phyloP scores from a whole-genome alignment of 2,797 vertebrate species.

The Coreius guichenoti region DNA sequence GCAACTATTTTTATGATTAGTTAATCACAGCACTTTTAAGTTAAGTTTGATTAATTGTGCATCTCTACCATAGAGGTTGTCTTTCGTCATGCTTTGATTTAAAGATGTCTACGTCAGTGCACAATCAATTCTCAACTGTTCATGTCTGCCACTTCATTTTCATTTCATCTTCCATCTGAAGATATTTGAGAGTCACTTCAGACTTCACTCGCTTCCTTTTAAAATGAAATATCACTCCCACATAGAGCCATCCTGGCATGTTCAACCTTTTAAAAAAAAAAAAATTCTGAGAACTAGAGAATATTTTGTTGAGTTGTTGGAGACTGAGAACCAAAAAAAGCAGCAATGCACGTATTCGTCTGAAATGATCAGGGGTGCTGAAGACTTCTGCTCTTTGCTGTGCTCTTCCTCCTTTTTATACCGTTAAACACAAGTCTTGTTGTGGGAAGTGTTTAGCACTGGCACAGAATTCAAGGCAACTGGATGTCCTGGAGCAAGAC shows the following conservation, averaged over 20 bases:
- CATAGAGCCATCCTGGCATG: conserved; percentile 8
- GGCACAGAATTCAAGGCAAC: conserved; percentile 40
- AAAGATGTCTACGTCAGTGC: neutral
- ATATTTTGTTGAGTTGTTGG: conserved; percentile 37
- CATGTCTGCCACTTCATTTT: conserved; percentile 12
- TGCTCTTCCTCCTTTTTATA: conserved; percentile 54
- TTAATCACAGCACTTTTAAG: neutral
- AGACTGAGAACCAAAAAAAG: conserved; percentile 30
- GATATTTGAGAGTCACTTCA: conserved; percentile 33
- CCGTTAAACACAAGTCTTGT: conserved; percentile 48
- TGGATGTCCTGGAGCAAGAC: conserved; percentile 54
- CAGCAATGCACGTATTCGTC: conserved; percentile 25
- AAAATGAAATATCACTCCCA: conserved; percentile 28
- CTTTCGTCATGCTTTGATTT: conserved; percentile 12
- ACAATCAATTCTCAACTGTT: neutral
- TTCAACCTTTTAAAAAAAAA: neutral
- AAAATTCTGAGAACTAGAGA: conserved; percentile 26
- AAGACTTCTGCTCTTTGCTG: conserved; percentile 56
- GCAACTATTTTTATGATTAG: neutral
- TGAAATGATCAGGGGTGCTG: conserved; percentile 56
- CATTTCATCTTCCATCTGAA: conserved; percentile 24
- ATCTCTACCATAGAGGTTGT: neutral
- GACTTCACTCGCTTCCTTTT: conserved; percentile 16
- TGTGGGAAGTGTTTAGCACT: conserved; percentile 46
- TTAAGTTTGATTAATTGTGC: neutral